Conservation (phyloP, 1,140 invertebrate species). For the Apis florea region DNA sequence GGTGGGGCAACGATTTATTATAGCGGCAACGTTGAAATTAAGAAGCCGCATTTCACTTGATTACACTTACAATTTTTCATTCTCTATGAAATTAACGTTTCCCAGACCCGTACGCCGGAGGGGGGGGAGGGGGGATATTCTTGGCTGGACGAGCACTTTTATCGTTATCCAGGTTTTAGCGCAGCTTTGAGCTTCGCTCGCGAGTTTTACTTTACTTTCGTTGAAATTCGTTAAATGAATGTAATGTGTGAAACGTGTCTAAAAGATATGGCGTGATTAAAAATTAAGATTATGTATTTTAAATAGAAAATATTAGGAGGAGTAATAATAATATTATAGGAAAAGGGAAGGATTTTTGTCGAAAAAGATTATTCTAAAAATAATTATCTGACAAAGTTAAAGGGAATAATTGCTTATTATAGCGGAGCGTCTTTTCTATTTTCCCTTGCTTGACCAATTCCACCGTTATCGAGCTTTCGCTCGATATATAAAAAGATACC, state of each 20-base stretch:
- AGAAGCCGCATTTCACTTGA: constrained; percentile 15
- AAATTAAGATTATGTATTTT: too few relatives aligned
- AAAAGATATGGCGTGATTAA: too few relatives aligned
- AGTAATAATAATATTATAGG: too few relatives aligned
- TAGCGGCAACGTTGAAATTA: constrained; percentile 26
- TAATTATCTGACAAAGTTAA: neutral
- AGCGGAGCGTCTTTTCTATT: too few relatives aligned
- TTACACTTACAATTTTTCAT: constrained; percentile 33
- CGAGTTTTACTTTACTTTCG: too few relatives aligned
- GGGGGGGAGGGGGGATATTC: neutral
- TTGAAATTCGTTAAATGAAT: too few relatives aligned
- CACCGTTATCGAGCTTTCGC: too few relatives aligned
- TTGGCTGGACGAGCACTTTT: neutral
- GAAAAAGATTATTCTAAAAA: too few relatives aligned
- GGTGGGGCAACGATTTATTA: constrained; percentile 13
- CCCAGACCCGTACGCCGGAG: neutral
- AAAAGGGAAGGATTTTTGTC: too few relatives aligned
- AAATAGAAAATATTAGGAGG: too few relatives aligned
- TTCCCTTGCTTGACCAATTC: too few relatives aligned
- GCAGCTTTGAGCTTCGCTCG: neutral
- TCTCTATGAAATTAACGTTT: constrained; percentile 32
- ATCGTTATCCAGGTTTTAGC: neutral
- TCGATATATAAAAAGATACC: neutral
- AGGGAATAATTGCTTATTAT: neutral
- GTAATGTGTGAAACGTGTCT: too few relatives aligned